phyloP scores from a whole-genome alignment of 1,140 invertebrate species.

The Phortica variegata region DNA sequence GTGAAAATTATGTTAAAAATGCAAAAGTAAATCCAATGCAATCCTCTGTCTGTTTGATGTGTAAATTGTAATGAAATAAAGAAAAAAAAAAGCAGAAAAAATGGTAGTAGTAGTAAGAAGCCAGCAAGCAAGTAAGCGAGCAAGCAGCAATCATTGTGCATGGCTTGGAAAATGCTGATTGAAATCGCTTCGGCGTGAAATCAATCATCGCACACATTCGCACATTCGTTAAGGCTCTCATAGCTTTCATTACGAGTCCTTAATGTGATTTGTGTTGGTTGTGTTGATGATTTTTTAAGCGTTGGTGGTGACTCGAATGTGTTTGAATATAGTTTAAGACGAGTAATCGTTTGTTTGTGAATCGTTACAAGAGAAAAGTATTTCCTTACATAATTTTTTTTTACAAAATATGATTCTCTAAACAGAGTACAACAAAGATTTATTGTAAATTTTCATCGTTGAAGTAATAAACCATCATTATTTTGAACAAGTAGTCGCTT shows the following conservation, averaged over 20 bases:
- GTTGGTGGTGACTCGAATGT: no score
- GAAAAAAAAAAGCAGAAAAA: conserved; percentile 13
- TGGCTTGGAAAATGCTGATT: conserved; percentile 56
- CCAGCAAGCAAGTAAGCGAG: no score
- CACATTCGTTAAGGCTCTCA: conserved; percentile 32
- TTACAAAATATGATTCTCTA: no score
- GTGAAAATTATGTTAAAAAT: conserved; percentile 2
- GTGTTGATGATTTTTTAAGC: conserved; percentile 24
- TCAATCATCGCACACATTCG: conserved; percentile 42
- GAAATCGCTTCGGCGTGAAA: conserved; percentile 56
- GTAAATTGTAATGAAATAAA: conserved; percentile 37
- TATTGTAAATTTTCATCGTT: no score
- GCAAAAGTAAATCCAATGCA: background rate
- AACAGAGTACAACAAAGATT: no score
- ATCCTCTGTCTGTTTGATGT: background rate
- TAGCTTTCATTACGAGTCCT: conserved; percentile 54
- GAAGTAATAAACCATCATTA: no score
- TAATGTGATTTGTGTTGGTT: conserved; percentile 50
- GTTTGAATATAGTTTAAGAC: no score
- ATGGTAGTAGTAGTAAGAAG: conserved; percentile 11
- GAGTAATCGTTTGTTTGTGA: no score
- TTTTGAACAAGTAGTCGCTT: no score
- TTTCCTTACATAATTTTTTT: no score
- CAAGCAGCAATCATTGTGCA: no score
- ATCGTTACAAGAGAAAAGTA: no score